Evolutionary conservation across 1,140 invertebrate genomes (phyloP), one percentile per base, ranked within the genome.

Genomic region (Camponotus floridanus): DNA sequence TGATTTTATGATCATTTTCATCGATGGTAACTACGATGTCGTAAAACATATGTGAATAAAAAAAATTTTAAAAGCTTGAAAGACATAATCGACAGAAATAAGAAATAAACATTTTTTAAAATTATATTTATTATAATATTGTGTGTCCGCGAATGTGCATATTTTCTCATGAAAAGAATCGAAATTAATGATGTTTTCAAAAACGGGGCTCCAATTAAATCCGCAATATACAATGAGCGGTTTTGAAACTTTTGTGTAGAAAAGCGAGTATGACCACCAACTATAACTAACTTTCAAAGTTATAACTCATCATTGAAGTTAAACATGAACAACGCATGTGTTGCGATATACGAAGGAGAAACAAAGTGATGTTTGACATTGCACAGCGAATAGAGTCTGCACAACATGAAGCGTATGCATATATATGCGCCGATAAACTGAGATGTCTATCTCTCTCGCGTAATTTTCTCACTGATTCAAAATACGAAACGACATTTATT

Each of bases 271-370:
- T 15, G 31, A 74, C n/a, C 15, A 31, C 51, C n/a, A 33, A 8
- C 4, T 21, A 64, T 79, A 33, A 51, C 31, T 26, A 26, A 5
- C n/a, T 70, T 55, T 68, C 33, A 21, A 80, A 80, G 64, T 80
- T 80, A 42, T 70, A 80, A 68, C 62, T 79, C 45, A 42, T 65
- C 33, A 33, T 11, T 68, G 31, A 79, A 65, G 55, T 64, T 4
- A 6, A 65, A 31, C n/a, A 13, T 15, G 39, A 36, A 55, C 33
- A 39, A 55, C 6, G 31, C 45, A 26, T 26, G 26, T 33, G 5
- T 5, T 33, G n/a, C 5, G 31, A 33, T 11, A 39, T 51, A 26
- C 21, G 33, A 5, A 78, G 48, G 48, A 11, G 45, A 11, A 57
- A 80, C 33, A 80, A 55, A 57, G 33, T 39, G 45, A 80, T 36